A percentile compares a stretch with the other conserved stretches of the same genome.
phyloP scores from a whole-genome alignment of 23 tunicate species.

The Phallusia fumigata region DNA sequence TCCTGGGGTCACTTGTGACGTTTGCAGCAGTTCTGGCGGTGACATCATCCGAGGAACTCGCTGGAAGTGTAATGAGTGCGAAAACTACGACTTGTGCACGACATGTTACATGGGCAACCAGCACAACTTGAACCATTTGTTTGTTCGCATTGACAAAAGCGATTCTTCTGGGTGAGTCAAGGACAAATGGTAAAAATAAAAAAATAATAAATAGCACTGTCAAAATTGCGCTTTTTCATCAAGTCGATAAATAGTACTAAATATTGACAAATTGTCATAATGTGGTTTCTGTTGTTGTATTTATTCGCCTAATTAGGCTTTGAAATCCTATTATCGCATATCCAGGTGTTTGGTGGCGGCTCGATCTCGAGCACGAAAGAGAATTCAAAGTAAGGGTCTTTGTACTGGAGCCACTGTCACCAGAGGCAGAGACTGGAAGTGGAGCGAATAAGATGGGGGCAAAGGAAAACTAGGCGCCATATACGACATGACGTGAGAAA shows the following conservation, averaged over 20 bases:
- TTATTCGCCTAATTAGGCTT: too few relatives aligned
- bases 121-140: constrained; percentile 31
- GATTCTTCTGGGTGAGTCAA: constrained; percentile 1
- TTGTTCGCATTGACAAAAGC: constrained; percentile 16
- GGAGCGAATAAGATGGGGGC: constrained; percentile 60
- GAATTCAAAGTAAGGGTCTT: constrained; percentile 31
- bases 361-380: not conserved
- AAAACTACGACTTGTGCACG: constrained; percentile 47
- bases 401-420: constrained; percentile 46
- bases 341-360: constrained; percentile 7
- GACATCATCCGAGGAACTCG: constrained; percentile 35
- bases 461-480: constrained; percentile 33
- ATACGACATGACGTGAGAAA: constrained; percentile 22
- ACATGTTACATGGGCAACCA: constrained; percentile 45
- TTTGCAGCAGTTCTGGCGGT: constrained; percentile 18
- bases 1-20: constrained; percentile 29
- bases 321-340: too few relatives aligned
- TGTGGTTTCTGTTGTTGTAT: too few relatives aligned
- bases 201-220: too few relatives aligned
- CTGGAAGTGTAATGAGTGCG: constrained; percentile 45
- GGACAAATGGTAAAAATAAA: too few relatives aligned
- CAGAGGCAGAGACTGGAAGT: constrained; percentile 56
- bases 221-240: too few relatives aligned
- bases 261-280: too few relatives aligned
- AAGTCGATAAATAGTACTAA: too few relatives aligned